Conservation (phyloP, 2,888 invertebrate species). For the Drepanosiphum platanoidis region DNA sequence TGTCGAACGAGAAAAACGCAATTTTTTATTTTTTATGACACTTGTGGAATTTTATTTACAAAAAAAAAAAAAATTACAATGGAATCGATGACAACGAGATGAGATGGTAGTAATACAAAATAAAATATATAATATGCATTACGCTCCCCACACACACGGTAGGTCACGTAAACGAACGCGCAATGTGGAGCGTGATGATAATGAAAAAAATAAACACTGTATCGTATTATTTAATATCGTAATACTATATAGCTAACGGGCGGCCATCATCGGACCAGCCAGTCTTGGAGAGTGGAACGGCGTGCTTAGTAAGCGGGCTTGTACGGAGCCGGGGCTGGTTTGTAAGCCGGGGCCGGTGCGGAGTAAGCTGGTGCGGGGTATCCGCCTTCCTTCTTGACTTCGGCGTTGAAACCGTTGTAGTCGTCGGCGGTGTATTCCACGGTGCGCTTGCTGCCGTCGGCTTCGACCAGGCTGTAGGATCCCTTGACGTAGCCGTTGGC, state of each 20-base stretch:
- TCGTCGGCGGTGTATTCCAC: slow-evolving; percentile 60
- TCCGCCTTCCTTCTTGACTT: slow-evolving; percentile 48
- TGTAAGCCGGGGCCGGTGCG: slow-evolving; percentile 63
- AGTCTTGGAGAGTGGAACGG: background rate
- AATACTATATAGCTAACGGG: too few species aligned
- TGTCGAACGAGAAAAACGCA: too few species aligned
- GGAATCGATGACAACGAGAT: background rate
- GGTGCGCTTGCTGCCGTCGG: slow-evolving; percentile 52
- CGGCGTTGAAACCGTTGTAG: slow-evolving; percentile 48
- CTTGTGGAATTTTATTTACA: background rate
- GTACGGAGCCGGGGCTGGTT: slow-evolving; percentile 63
- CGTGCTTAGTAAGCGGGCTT: slow-evolving; percentile 56
- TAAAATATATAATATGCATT: too few species aligned
- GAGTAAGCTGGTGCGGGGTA: slow-evolving; percentile 65
- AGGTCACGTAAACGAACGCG: background rate
- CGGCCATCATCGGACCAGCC: too few species aligned
- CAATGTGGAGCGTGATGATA: too few species aligned
- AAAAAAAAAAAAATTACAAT: too few species aligned
- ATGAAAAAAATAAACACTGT: too few species aligned
- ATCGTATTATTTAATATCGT: too few species aligned
- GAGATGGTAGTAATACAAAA: background rate
- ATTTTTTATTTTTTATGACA: background rate
- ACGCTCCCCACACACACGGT: background rate
- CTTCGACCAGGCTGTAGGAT: slow-evolving; percentile 53
- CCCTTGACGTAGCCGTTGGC: slow-evolving; percentile 66